Evolutionary conservation across 1,140 invertebrate genomes (phyloP), one percentile per base, ranked within the genome.

Genomic region (Procambarus virginalis): DNA sequence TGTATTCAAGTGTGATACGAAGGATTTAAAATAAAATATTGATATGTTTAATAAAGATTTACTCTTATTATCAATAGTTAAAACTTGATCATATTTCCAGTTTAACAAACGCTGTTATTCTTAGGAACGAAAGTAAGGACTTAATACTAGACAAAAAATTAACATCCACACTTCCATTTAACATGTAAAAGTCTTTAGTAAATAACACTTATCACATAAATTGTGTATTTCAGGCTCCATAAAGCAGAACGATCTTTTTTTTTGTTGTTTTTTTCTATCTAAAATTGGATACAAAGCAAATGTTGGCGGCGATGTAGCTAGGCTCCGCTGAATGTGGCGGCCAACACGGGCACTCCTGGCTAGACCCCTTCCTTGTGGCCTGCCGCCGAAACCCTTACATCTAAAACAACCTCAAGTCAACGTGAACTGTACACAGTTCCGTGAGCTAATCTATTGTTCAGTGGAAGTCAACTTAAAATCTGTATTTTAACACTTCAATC

Each of bases 51-150:
- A 22, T 45, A 58, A n/a, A 80, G 14, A 55, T 80, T 80, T 80
- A 80, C 49, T 80, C 20, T 58, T 80, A 48, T 58, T 80, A 80
- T 20, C 78, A 80, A 80, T 58, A 10, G 17, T 22, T 5, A 80
- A 80, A 20, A 80, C 20, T n/a, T 51, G 17, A 78, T 34, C 68
- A 73, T 22, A 34, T 73, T 73, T 73, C 22, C 78, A n/a, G 46
- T 51, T 17, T n/a, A 55, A n/a, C 78, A 80, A 49, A 79, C 49
- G 58, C 34, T 34, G 34, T 8, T 73, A 46, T 20, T 55, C n/a
- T n/a, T 58, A 58, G 20, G 22, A n/a, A 22, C 49, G 20, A 58
- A 80, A 4, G 8, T 55, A 80, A 8, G n/a, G 2, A 80, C 49
- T 55, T 55, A 55, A 79, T n/a, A 55, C 20, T 55, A 79, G 22